Percentiles rank a stretch among this genome's conserved stretches.
Evolutionary conservation across 2,888 invertebrate genomes (phyloP).

Genomic region (Andrena dorsata): DNA sequence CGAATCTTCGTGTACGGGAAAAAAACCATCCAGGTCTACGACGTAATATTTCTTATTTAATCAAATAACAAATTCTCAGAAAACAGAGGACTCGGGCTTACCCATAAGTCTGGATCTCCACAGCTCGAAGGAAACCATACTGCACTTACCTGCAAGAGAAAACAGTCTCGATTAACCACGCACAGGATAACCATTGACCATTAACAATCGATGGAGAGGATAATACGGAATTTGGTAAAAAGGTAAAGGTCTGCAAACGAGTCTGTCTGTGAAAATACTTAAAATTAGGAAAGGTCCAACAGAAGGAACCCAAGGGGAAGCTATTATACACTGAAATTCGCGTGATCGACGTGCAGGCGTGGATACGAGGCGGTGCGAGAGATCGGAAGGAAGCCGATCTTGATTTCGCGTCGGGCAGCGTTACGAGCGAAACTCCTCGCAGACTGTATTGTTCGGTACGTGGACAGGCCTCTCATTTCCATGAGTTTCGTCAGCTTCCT

Average conservation of each 20-base stretch:
- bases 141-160: conserved; percentile 30
- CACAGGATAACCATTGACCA: too few relatives aligned
- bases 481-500: conserved; percentile 73
- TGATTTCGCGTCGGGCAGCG: conserved; percentile 30
- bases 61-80: neutral
- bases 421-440: conserved; percentile 15
- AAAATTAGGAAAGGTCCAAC: too few relatives aligned
- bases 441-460: conserved; percentile 63
- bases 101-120: neutral
- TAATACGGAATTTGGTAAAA: too few relatives aligned
- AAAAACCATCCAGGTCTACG: too few relatives aligned
- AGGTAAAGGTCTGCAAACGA: too few relatives aligned
- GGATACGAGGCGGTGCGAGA: neutral
- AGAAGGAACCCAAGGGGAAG: too few relatives aligned
- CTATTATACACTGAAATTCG: neutral
- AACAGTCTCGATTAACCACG: neutral
- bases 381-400: conserved; percentile 26
- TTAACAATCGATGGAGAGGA: too few relatives aligned
- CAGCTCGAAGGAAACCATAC: neutral
- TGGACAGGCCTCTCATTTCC: conserved; percentile 65
- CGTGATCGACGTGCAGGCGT: neutral
- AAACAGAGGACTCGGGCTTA: neutral
- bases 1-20: too few relatives aligned
- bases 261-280: too few relatives aligned
- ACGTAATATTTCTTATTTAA: neutral